Evolutionary conservation across 2,113 vertebrate genomes (phyloP).

Genomic region (Aptenodytes patagonicus): DNA sequence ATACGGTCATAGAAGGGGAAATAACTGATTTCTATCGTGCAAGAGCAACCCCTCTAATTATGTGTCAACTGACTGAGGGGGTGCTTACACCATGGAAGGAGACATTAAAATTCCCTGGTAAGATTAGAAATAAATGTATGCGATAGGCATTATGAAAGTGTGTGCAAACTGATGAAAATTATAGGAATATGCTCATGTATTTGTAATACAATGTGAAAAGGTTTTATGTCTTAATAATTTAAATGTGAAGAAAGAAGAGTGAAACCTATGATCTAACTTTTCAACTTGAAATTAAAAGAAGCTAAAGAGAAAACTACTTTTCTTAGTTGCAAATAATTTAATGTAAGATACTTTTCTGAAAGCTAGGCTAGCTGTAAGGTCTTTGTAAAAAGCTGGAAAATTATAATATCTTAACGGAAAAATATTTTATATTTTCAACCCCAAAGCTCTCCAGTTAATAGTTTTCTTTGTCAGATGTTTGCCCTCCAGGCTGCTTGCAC

Average conservation of each 20-base stretch:
- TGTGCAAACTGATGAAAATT: neutral
- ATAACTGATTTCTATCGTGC: neutral
- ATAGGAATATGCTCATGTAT: neutral
- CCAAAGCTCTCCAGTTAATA: neutral
- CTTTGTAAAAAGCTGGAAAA: neutral
- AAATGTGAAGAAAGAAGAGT: neutral
- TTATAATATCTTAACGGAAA: neutral
- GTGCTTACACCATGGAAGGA: neutral
- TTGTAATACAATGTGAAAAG: neutral
- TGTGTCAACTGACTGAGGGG: neutral
- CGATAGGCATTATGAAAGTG: neutral
- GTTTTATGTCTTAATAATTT: neutral
- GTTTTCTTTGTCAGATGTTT: neutral
- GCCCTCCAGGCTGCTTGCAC: neutral
- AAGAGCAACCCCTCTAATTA: neutral
- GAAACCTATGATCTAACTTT: neutral
- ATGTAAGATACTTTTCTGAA: neutral
- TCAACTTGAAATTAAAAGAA: neutral
- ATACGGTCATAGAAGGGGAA: neutral
- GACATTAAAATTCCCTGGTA: neutral
- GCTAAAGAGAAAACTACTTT: neutral
- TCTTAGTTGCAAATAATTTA: neutral
- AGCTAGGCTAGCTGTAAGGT: neutral
- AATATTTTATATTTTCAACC: constrained; percentile 16
- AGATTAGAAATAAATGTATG: neutral